Evolutionary conservation across 92 coral and sea anemone species (phyloP).

Genomic region (Paramuricea clavata): DNA sequence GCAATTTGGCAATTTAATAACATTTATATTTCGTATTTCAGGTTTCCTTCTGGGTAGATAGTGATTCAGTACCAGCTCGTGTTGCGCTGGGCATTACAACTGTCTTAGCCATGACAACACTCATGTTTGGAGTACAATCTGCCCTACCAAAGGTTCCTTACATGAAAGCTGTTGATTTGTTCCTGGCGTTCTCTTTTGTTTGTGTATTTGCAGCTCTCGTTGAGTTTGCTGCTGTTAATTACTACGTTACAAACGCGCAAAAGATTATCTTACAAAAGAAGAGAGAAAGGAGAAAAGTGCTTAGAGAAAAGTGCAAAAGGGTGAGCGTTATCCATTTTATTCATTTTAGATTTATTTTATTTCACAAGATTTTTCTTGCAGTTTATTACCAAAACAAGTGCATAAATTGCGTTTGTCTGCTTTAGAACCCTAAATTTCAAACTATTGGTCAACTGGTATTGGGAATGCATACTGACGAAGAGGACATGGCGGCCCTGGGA

Average conservation of each 20-base stretch:
- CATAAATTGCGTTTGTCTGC: not conserved
- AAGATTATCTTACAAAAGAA: conserved; percentile 69
- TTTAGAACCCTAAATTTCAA: conserved; percentile 20
- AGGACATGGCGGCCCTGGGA: conserved; percentile 47
- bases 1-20: not conserved
- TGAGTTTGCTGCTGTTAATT: conserved; percentile 94
- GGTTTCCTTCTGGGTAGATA: conserved; percentile 99
- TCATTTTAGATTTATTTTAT: not conserved
- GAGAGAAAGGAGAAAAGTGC: conserved; percentile 32
- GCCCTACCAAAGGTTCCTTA: conserved; percentile 96
- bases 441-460: conserved; percentile 45
- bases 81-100: conserved; percentile 98
- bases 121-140: conserved; percentile 95
- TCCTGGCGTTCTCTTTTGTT: conserved; percentile 84
- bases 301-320: conserved; percentile 36
- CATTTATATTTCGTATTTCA: not conserved
- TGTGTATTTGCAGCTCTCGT: conserved; percentile 93
- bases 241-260: conserved; percentile 81
- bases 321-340: conserved; percentile 10
- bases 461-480: conserved; percentile 47
- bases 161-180: conserved; percentile 97
- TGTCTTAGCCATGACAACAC: conserved; percentile 96
- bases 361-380: not conserved
- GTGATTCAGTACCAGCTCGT: conserved; percentile 98
- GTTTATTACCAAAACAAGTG: not conserved